phyloP scores from a whole-genome alignment of 2,113 vertebrate species.

The Pungitius pungitius region DNA sequence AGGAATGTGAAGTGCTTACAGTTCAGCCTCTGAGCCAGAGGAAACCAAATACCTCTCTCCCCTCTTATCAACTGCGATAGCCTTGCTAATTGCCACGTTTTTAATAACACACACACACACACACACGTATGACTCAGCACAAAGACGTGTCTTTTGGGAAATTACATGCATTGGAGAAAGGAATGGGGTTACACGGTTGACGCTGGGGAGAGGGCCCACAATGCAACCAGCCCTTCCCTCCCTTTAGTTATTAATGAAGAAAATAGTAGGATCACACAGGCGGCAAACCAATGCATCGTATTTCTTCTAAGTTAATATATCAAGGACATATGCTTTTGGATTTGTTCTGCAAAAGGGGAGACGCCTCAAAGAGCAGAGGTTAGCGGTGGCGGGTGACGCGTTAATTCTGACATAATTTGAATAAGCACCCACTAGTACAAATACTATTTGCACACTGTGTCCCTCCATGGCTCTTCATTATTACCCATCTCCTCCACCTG shows the following conservation, averaged over 20 bases:
- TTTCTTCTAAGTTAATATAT: slow-evolving; percentile 59
- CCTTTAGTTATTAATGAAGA: slow-evolving; percentile 59
- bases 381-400: neutral
- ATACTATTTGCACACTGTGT: slow-evolving; percentile 20
- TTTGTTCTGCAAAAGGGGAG: slow-evolving; percentile 32
- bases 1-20: slow-evolving; percentile 47
- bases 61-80: slow-evolving; percentile 30
- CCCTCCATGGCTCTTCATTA: slow-evolving; percentile 24
- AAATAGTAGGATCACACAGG: slow-evolving; percentile 25
- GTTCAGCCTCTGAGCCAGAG: slow-evolving; percentile 34
- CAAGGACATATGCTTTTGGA: slow-evolving; percentile 20
- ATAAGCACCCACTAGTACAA: slow-evolving; percentile 10
- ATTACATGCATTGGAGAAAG: slow-evolving; percentile 47
- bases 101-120: slow-evolving; percentile 61
- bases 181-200: slow-evolving; percentile 11
- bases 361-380: slow-evolving; percentile 28
- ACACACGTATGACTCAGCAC: slow-evolving; percentile 67
- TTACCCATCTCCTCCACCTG: slow-evolving; percentile 67
- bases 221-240: slow-evolving; percentile 8
- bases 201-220: neutral
- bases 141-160: slow-evolving; percentile 58
- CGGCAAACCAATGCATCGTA: slow-evolving; percentile 40
- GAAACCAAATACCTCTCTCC: slow-evolving; percentile 43
- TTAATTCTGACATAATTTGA: slow-evolving; percentile 45
- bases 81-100: slow-evolving; percentile 48